Evolutionary conservation across 2,888 invertebrate genomes (phyloP).

Genomic region (Heliconius ethilla): DNA sequence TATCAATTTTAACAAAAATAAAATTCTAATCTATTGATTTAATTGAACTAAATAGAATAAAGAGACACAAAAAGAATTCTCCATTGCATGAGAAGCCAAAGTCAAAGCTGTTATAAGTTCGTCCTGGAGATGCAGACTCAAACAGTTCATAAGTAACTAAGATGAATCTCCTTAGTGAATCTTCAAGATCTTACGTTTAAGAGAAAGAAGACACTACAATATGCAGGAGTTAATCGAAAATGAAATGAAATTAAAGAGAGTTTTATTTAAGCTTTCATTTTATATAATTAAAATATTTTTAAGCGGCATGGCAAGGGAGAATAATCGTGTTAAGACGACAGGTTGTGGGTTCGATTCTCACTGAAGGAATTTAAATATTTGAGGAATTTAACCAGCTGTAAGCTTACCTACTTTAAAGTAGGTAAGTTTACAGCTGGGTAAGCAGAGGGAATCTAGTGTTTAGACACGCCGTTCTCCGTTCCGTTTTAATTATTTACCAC

Average conservation of each 20-base stretch:
- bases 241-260: background rate
- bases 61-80: background rate
- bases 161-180: slow-evolving; percentile 4
- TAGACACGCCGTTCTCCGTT: background rate
- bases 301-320: too few species aligned
- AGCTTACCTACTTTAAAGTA: too few species aligned
- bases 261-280: background rate
- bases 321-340: too few species aligned
- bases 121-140: background rate
- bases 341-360: too few species aligned
- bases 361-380: too few species aligned
- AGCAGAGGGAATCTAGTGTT: too few species aligned
- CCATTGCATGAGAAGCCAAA: slow-evolving; percentile 2
- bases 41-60: background rate
- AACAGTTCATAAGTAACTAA: slow-evolving; percentile 22
- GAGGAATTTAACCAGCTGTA: too few species aligned
- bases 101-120: slow-evolving; percentile 18
- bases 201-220: slow-evolving; percentile 24
- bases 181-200: slow-evolving; percentile 2
- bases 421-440: too few species aligned
- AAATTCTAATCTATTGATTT: background rate
- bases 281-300: background rate
- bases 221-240: background rate
- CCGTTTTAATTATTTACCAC: too few species aligned
- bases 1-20: background rate